Base-by-base conservation (phyloP, 1,140 invertebrate species). In the Drosophila miranda region DNA sequence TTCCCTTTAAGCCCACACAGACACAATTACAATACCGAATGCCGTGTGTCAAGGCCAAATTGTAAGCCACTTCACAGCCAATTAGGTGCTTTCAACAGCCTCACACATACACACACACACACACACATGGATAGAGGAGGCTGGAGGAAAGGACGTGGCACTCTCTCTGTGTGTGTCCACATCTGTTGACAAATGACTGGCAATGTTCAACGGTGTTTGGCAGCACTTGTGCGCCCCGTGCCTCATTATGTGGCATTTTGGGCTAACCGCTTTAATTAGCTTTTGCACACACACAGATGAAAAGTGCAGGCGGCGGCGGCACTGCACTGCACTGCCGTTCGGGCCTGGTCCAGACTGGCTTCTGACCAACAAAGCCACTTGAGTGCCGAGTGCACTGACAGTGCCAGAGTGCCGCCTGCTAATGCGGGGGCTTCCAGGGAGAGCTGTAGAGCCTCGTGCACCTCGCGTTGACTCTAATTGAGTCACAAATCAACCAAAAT, bases 401-500 rank as follows among this genome's bases (percentile, higher is more conserved):
- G 34, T 38, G 34, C 34, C 53, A 59, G 64, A 77, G 70, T 70
- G 70, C 54, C 59, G 58, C 34, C 66, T 63, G 54, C 70, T 68
- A 76, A 73, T 73, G 58, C 70, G 54, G 30, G 28, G 28, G 28
- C 2, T 57, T 72, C 57, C 59, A 56, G 56, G 80, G 62, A 80
- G 76, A 70, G 64, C 75, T 81, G 78, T 63, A 45, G 38, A 6
- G 23, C 38, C 28, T 58, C 41, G 19, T 62, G 64, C 75, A 80
- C 63, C 83, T 84, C 75, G 60, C 61, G 64, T 76, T 78, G 80
- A 78, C 71, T 89, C 88, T 89, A 89, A 89, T 89, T 86, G 86
- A 89, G 87, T 89, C 86, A 89, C 86, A 89, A 89, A 89, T 89
- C 86, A 89, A 89, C 78, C 75, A 89, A 89, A 86, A 89, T 89